Evolutionary conservation across 2,888 invertebrate species (phyloP), one percentile per base, ranked within the genome.

Genomic region (Euplexia lucipara): DNA sequence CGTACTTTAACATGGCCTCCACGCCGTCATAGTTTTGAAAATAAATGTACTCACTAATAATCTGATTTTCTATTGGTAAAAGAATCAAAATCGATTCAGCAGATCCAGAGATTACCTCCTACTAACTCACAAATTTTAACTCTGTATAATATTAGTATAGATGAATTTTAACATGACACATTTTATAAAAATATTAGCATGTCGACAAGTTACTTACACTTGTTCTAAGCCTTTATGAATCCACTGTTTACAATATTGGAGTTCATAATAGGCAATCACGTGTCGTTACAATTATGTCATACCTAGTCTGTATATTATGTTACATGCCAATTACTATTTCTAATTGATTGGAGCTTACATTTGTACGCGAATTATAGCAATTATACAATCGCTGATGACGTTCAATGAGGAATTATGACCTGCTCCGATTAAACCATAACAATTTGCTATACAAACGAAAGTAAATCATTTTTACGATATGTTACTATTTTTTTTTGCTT

Each of bases 361-460:
- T 49, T 45, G n/a, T 56, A 52, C 18, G 30, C 32, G 35, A 64
- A 75, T 62, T 53, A 26, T 45, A 75, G 64, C n/a, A 53, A 63
- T 67, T 67, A 54, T 47, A 59, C 49, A 67, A 59, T 44, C n/a
- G 34, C 48, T 48, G 44, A 56, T 64, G 70, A 57, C 52, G 39
- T 56, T 47, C 41, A 59, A 52, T 63, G 20, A 41, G 64, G 68
- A 68, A 62, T 68, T 42, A 62, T 51, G 45, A 12, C 34, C 10
- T 35, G 12, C 34, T 9, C 9, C 1, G 30, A 7, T 49, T 61
- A 48, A 20, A 30, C 45, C 18, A 74, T 58, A 12, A 30, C 1
- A 37, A 53, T 16, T 34, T 51, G 32, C 3, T 18, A 56, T 35
- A 1, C 5, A 3, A 26, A 26, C 3, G 5, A 26, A 26, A 26